Conservation (phyloP, 2,113 vertebrate species). For the Vulpes vulpes region DNA sequence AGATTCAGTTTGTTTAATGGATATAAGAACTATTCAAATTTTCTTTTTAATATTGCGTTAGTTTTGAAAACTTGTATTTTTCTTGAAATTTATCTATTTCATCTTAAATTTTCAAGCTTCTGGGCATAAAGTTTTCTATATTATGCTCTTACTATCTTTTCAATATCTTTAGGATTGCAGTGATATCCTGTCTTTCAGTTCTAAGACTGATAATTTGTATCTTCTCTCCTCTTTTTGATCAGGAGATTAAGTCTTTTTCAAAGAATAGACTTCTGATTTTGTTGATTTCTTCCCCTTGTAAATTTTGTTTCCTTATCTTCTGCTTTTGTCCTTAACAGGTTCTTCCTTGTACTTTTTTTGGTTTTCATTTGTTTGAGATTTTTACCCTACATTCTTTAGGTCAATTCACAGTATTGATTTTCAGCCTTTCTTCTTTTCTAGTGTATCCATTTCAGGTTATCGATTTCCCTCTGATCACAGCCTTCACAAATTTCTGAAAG, state of each 20-base stretch:
- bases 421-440: not conserved
- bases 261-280: not conserved
- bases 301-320: conserved; percentile 19
- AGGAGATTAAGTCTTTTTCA: not conserved
- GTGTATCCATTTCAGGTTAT: not conserved
- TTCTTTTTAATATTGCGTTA: not conserved
- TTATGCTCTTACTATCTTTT: not conserved
- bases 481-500: not conserved
- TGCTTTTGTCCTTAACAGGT: not conserved
- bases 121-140: not conserved
- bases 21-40: not conserved
- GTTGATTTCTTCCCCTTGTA: not conserved
- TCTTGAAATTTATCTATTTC: not conserved
- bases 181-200: not conserved
- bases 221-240: conserved; percentile 1
- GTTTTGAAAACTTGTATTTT: conserved; percentile 21
- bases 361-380: not conserved
- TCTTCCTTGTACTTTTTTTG: not conserved
- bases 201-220: not conserved
- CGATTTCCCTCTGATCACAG: not conserved
- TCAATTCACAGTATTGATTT: not conserved
- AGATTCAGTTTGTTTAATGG: not conserved
- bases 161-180: not conserved
- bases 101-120: not conserved
- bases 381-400: not conserved